Evolutionary conservation across 2,797 vertebrate genomes (phyloP), one percentile per base, ranked within the genome.

Genomic region (Rhabdophis nuchalis): DNA sequence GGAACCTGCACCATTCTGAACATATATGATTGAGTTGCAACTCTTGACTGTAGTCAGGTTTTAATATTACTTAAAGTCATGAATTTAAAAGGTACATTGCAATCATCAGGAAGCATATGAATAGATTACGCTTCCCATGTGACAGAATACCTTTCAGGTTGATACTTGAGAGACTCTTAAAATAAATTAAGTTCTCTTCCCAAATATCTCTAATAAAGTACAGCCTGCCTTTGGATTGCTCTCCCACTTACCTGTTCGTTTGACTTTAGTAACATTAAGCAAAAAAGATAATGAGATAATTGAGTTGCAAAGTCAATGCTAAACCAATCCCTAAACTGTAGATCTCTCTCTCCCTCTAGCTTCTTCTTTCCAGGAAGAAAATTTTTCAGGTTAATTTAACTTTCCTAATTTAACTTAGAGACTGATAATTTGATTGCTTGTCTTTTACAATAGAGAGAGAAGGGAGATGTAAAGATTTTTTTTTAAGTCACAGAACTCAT

Each of bases 351-450:
- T 89, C 90, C 58, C 32, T 72, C 25, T 90, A 91, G 72, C 94
- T 93, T 93, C 90, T 95, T 96, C 95, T 82, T 90, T 96, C 93
- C 90, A 89, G 92, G 94, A 96, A 96, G 90, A 95, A 94, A 93
- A 95, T 93, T 92, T 91, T 92, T 95, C 94, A 92, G 2, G 53
- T 95, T 96, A 96, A 95, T 93, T 95, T 92, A 92, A 52, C 93
- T 95, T 95, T 72, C 86, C 92, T 95, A 92, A 95, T 94, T 94
- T 88, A 91, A 90, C 20, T 95, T 93, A 94, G 89, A 94, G 92
- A 91, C 91, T 91, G 92, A 93, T 96, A 95, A 96, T 95, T 93
- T 95, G 91, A 94, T 96, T 96, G 95, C 95, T 91, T 96, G 92
- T 96, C 94, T 92, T 93, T 60, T 94, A 95, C 94, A 92, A 91